These are phyloP conservation scores for Protodeltote pygarga DNA, from an alignment of 2,888 invertebrate species.

Conservation along the genomic window DNA sequence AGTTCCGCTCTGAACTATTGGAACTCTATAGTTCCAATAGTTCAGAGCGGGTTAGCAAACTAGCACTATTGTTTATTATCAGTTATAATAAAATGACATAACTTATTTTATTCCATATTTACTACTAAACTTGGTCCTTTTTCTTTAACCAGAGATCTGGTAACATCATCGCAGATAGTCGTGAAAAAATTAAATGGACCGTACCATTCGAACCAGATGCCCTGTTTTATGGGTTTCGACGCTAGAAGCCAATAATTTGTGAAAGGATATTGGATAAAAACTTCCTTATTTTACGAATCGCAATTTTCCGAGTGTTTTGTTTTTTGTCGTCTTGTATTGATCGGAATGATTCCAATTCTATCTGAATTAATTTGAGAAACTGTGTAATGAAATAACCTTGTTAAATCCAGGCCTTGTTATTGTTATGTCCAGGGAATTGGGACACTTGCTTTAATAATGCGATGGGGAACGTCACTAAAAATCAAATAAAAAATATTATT, in stretches of 20 bases:
- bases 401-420: too few relatives aligned
- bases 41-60: too few relatives aligned
- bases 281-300: slow-evolving; percentile 34
- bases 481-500: too few relatives aligned
- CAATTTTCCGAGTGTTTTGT: slow-evolving; percentile 44
- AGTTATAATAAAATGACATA: too few relatives aligned
- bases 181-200: slow-evolving; percentile 18
- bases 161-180: slow-evolving; percentile 9
- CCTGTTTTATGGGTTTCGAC: slow-evolving; percentile 26
- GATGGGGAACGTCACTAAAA: too few relatives aligned
- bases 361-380: slow-evolving; percentile 27
- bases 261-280: slow-evolving; percentile 42
- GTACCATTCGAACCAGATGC: slow-evolving; percentile 37
- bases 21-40: too few relatives aligned
- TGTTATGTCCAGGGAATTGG: too few relatives aligned
- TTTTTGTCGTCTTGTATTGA: slow-evolving; percentile 25
- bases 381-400: too few relatives aligned
- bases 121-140: background rate
- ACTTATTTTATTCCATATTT: background rate
- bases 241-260: slow-evolving; percentile 33
- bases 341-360: slow-evolving; percentile 29
- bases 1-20: too few relatives aligned
- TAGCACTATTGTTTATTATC: too few relatives aligned
- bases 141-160: background rate
- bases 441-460: too few relatives aligned